These are phyloP conservation scores for Tholera decimalis DNA, from an alignment of 2,888 invertebrate genomes.

Conservation along the genomic window DNA sequence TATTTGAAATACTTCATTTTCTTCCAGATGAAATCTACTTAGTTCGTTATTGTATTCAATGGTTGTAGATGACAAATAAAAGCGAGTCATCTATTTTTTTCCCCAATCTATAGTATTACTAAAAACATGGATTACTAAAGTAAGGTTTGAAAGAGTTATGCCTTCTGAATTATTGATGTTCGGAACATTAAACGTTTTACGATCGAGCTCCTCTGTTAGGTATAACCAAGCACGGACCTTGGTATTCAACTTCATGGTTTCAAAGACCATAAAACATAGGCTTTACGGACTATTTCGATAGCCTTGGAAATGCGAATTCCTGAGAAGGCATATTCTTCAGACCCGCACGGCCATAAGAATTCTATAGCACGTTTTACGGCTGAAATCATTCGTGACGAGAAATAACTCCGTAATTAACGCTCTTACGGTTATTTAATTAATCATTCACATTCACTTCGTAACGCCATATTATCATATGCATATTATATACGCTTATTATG, in stretches of 20 bases:
- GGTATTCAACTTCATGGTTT: conserved; percentile 59
- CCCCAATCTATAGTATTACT: conserved; percentile 3
- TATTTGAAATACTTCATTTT: conserved; percentile 3
- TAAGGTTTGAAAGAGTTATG: conserved; percentile 12
- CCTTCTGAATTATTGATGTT: conserved; percentile 55
- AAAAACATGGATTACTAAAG: neutral
- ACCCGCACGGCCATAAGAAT: conserved; percentile 34
- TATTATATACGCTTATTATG: conserved; percentile 69
- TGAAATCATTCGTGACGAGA: conserved; percentile 29
- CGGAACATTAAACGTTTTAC: conserved; percentile 38
- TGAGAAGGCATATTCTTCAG: conserved; percentile 27
- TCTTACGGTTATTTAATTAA: conserved; percentile 60
- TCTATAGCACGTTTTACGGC: conserved; percentile 23
- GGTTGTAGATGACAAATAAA: neutral
- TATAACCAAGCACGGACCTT: conserved; percentile 40
- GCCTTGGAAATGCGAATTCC: conserved; percentile 47
- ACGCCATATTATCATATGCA: conserved; percentile 66
- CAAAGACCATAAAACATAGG: conserved; percentile 53
- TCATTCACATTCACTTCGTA: conserved; percentile 56
- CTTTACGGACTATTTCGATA: conserved; percentile 41
- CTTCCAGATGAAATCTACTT: neutral
- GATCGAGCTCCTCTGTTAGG: conserved; percentile 34
- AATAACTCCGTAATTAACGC: conserved; percentile 50
- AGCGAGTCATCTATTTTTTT: neutral
- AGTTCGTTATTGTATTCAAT: neutral